A percentile compares a stretch with the other conserved stretches of the same genome.
Conservation (phyloP, 2,888 invertebrate species). For the Andrena flavipes region DNA sequence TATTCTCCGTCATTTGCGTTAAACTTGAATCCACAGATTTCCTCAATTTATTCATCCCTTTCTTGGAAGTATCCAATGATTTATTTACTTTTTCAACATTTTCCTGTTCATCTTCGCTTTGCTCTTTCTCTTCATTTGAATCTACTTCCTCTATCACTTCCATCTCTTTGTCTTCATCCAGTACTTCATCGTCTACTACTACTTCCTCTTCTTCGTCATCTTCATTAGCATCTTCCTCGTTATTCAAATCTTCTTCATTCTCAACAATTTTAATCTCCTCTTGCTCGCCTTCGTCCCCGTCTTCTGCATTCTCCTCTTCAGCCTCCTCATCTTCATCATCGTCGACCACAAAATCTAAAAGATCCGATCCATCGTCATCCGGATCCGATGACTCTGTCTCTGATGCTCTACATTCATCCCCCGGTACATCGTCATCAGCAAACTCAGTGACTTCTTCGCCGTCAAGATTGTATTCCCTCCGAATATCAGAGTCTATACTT, state of each 20-base stretch:
- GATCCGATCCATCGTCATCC: constrained; percentile 77
- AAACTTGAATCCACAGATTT: background rate
- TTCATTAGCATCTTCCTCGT: constrained; percentile 7
- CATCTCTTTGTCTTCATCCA: constrained; percentile 3
- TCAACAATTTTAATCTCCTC: constrained; percentile 29
- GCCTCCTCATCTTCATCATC: constrained; percentile 70
- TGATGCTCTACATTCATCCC: constrained; percentile 78
- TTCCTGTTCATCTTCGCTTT: constrained; percentile 3
- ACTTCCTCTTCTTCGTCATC: constrained; percentile 12
- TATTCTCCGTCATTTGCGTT: background rate
- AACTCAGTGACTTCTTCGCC: constrained; percentile 67
- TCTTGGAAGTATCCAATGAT: constrained; percentile 9
- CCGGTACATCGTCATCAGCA: constrained; percentile 78
- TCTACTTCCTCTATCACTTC: background rate
- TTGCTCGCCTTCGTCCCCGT: constrained; percentile 36
- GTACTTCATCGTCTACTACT: constrained; percentile 3
- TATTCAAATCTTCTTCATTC: constrained; percentile 26
- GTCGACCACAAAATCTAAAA: constrained; percentile 76
- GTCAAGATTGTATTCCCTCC: constrained; percentile 76
- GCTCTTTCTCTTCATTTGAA: background rate
- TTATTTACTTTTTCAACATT: background rate
- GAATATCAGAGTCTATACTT: constrained; percentile 76
- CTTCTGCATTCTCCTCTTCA: constrained; percentile 52
- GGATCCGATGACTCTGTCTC: constrained; percentile 77
- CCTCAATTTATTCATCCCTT: background rate